phyloP scores from a whole-genome alignment of 2,797 vertebrate genomes.

The Chiroxiphia lanceolata region DNA sequence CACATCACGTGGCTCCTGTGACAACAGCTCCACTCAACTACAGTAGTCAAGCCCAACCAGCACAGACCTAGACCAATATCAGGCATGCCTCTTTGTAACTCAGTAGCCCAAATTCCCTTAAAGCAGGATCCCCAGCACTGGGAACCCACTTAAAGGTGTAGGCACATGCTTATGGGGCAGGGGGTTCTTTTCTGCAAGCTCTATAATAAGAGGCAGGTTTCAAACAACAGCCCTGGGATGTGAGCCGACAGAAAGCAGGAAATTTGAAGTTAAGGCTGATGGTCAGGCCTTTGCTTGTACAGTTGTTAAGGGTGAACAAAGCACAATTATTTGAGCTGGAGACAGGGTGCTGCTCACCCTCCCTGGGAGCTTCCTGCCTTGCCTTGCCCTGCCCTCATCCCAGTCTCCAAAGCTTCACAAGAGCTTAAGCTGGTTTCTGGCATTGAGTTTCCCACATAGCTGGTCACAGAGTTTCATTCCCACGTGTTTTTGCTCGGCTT shows the following conservation, averaged over 20 bases:
- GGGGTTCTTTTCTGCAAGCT: neutral
- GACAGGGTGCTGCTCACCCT: neutral
- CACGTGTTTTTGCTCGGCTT: neutral
- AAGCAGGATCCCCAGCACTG: neutral
- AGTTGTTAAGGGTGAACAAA: constrained; percentile 28
- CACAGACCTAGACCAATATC: neutral
- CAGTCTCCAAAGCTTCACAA: neutral
- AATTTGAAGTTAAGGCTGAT: constrained; percentile 25
- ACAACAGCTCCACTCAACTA: neutral
- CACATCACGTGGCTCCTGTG: neutral
- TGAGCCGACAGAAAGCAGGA: constrained; percentile 37
- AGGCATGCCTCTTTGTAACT: neutral
- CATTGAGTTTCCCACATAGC: neutral
- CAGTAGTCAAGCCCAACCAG: neutral
- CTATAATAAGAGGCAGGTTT: neutral
- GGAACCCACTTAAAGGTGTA: neutral
- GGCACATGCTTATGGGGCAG: neutral
- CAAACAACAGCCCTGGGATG: neutral
- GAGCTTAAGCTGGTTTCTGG: neutral
- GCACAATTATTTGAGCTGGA: constrained; percentile 37
- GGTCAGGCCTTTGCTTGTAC: neutral
- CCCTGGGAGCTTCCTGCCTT: constrained; percentile 49
- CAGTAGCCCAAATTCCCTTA: neutral
- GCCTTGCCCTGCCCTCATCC: neutral
- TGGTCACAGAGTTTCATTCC: neutral